These are phyloP conservation scores for Hylia prasina DNA, from an alignment of 2,113 vertebrate genomes.

Conservation along the genomic window DNA sequence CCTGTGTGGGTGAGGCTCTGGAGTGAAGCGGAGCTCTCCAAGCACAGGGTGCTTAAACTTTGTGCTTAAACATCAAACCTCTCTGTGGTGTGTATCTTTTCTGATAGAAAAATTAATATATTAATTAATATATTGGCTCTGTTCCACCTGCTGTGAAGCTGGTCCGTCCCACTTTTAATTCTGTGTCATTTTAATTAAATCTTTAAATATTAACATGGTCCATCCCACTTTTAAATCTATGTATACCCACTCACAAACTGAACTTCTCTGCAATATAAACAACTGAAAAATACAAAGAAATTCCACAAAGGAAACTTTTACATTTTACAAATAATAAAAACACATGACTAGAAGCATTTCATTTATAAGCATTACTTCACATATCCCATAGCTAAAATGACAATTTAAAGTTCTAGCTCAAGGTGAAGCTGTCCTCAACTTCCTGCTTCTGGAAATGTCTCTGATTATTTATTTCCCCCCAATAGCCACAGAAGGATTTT, in stretches of 20 bases:
- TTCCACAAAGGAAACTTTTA: not conserved
- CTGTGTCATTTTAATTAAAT: not conserved
- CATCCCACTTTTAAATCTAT: not conserved
- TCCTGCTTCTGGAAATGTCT: not conserved
- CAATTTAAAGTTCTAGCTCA: conserved; percentile 59
- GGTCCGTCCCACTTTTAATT: not conserved
- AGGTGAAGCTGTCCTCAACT: not conserved
- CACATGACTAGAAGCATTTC: not conserved
- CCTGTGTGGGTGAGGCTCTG: not conserved
- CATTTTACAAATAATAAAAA: too few species aligned
- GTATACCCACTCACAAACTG: not conserved
- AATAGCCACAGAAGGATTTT: not conserved
- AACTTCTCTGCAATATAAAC: not conserved
- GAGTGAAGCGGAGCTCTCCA: not conserved
- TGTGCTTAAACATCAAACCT: not conserved
- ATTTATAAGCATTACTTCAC: not conserved
- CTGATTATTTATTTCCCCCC: not conserved
- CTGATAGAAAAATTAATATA: not conserved
- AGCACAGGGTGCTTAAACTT: not conserved
- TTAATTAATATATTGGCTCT: not conserved
- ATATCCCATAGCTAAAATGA: not conserved
- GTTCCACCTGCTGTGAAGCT: not conserved
- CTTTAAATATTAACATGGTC: not conserved
- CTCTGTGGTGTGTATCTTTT: not conserved
- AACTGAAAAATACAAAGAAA: not conserved